Evolutionary conservation across 2,113 vertebrate species (phyloP).

Genomic region (Octodon degus): DNA sequence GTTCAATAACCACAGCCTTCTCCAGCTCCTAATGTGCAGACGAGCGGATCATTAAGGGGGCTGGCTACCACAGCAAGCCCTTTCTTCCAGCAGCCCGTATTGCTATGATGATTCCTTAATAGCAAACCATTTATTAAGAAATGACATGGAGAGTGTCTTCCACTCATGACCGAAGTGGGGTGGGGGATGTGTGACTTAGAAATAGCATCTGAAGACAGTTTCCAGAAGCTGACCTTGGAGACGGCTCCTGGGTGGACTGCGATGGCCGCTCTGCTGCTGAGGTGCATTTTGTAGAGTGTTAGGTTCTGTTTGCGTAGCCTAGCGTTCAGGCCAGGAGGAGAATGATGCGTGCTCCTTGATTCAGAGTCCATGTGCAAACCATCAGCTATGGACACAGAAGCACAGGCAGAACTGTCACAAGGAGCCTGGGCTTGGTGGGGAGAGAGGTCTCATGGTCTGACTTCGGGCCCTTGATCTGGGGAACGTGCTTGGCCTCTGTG

Average conservation of each 20-base stretch:
- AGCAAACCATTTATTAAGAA: slow-evolving; percentile 81
- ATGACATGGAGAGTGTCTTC: slow-evolving; percentile 70
- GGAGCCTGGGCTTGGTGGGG: not conserved
- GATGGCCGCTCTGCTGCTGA: too few species aligned
- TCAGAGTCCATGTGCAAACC: not conserved
- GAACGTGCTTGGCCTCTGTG: not conserved
- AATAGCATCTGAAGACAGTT: slow-evolving; percentile 48
- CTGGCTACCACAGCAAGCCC: slow-evolving; percentile 78
- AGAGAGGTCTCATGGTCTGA: not conserved
- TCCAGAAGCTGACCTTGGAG: slow-evolving; percentile 60
- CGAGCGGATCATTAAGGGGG: slow-evolving; percentile 78
- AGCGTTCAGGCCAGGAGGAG: not conserved
- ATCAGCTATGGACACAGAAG: not conserved
- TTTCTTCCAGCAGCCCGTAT: slow-evolving; percentile 78
- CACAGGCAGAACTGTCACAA: not conserved
- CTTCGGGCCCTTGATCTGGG: not conserved
- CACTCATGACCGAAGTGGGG: slow-evolving; percentile 55
- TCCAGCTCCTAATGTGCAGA: slow-evolving; percentile 80
- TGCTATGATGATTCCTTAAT: slow-evolving; percentile 81
- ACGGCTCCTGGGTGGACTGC: not conserved
- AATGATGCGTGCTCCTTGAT: not conserved
- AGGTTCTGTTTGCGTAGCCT: not conserved
- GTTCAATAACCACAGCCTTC: slow-evolving; percentile 78
- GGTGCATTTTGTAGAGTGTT: not conserved
- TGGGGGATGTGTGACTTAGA: slow-evolving; percentile 21